These are phyloP conservation scores for Octodonta nipae DNA, from an alignment of 2,888 invertebrate genomes.

Conservation along the genomic window DNA sequence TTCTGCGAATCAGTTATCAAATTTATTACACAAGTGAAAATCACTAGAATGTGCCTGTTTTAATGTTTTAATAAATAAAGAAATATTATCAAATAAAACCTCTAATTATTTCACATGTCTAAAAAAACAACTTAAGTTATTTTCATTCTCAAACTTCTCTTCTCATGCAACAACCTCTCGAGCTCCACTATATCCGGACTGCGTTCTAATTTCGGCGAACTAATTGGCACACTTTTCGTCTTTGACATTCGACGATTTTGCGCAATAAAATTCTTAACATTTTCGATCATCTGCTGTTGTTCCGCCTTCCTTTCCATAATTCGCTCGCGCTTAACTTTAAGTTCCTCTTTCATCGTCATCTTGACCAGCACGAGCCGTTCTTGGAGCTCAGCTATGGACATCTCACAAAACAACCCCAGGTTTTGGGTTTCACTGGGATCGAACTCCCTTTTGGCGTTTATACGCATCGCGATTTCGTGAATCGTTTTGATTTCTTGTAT, in stretches of 20 bases:
- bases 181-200: constrained; percentile 39
- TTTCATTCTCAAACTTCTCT: constrained; percentile 29
- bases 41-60: too few species aligned
- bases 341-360: constrained; percentile 40
- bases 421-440: constrained; percentile 47
- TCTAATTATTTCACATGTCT: too few species aligned
- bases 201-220: constrained; percentile 18
- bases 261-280: constrained; percentile 37
- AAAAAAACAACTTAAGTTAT: background rate
- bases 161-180: constrained; percentile 39
- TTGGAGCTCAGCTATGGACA: constrained; percentile 50
- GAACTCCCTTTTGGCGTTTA: constrained; percentile 37
- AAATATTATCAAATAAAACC: too few species aligned
- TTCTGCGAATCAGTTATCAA: too few species aligned
- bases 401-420: constrained; percentile 47
- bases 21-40: too few species aligned
- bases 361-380: constrained; percentile 41
- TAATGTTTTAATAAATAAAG: too few species aligned
- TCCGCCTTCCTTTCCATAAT: constrained; percentile 37
- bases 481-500: constrained; percentile 34
- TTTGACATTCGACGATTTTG: constrained; percentile 32
- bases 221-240: constrained; percentile 15
- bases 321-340: constrained; percentile 37
- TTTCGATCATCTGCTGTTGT: constrained; percentile 38
- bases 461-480: constrained; percentile 25